phyloP scores from a whole-genome alignment of 2,888 invertebrate genomes.

The Hermaeophaga mercurialis region DNA sequence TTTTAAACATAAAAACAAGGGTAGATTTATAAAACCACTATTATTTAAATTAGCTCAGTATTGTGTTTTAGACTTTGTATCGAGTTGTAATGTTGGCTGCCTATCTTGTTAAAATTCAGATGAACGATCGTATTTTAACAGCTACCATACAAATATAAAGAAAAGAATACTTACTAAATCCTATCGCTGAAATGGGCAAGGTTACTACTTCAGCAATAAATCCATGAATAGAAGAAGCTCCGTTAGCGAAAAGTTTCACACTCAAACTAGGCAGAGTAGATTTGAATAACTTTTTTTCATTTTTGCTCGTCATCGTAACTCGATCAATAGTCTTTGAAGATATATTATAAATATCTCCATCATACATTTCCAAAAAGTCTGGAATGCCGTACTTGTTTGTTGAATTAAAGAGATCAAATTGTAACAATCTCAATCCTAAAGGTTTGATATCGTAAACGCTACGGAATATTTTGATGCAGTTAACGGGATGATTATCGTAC shows the following conservation, averaged over 20 bases:
- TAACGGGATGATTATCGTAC: conserved; percentile 94
- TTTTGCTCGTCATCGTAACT: conserved; percentile 71
- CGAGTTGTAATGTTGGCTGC: too few relatives aligned
- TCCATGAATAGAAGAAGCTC: conserved; percentile 91
- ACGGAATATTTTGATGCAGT: conserved; percentile 96
- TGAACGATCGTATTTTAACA: too few relatives aligned
- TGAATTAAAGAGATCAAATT: conserved; percentile 90
- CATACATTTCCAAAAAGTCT: conserved; percentile 85
- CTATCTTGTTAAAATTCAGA: too few relatives aligned
- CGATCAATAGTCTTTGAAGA: conserved; percentile 74
- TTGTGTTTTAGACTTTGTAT: too few relatives aligned
- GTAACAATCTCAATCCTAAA: conserved; percentile 86
- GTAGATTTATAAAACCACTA: too few relatives aligned
- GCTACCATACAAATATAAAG: too few relatives aligned
- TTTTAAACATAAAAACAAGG: too few relatives aligned
- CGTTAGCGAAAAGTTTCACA: conserved; percentile 90
- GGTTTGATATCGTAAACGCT: conserved; percentile 84
- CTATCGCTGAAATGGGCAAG: conserved; percentile 88
- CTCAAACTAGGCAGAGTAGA: conserved; percentile 82
- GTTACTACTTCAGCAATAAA: conserved; percentile 98
- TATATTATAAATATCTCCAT: conserved; percentile 90
- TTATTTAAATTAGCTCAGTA: too few relatives aligned
- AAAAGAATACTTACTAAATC: conserved; percentile 73
- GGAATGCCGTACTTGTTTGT: conserved; percentile 79
- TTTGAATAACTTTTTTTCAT: conserved; percentile 76